These are phyloP conservation scores for Cryptomyrus ogoouensis DNA, from an alignment of 2,113 vertebrate species.

Conservation along the genomic window DNA sequence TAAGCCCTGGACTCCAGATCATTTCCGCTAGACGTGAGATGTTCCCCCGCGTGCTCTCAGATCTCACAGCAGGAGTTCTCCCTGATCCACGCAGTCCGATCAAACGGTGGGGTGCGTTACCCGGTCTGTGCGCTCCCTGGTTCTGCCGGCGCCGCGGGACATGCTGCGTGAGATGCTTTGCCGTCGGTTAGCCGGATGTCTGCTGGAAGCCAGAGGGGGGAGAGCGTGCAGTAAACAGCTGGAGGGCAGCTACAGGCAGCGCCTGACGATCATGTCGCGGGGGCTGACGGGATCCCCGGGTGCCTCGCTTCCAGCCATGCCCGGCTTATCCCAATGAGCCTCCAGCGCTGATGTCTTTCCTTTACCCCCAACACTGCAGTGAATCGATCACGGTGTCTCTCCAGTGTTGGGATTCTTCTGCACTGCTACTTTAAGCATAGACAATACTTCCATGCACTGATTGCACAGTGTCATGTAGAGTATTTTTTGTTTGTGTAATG, in stretches of 20 bases:
- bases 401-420: not conserved
- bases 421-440: not conserved
- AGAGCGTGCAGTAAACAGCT: not conserved
- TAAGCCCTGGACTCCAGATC: not conserved
- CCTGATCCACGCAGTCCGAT: not conserved
- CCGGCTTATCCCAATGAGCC: not conserved
- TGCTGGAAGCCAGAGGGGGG: not conserved
- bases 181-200: not conserved
- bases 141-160: not conserved
- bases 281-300: not conserved
- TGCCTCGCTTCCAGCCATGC: not conserved
- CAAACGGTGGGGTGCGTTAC: not conserved
- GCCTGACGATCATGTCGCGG: not conserved
- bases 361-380: not conserved
- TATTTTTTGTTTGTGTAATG: not conserved
- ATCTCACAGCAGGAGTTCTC: not conserved
- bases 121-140: not conserved
- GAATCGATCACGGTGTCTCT: not conserved
- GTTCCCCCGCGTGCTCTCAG: not conserved
- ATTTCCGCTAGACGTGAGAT: not conserved
- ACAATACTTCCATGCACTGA: not conserved
- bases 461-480: not conserved
- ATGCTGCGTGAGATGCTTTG: not conserved
- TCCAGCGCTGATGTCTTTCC: not conserved
- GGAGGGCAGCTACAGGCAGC: not conserved